Base-by-base conservation (phyloP, 2,113 vertebrate genomes). In the Epinephelus cyanopodus region DNA sequence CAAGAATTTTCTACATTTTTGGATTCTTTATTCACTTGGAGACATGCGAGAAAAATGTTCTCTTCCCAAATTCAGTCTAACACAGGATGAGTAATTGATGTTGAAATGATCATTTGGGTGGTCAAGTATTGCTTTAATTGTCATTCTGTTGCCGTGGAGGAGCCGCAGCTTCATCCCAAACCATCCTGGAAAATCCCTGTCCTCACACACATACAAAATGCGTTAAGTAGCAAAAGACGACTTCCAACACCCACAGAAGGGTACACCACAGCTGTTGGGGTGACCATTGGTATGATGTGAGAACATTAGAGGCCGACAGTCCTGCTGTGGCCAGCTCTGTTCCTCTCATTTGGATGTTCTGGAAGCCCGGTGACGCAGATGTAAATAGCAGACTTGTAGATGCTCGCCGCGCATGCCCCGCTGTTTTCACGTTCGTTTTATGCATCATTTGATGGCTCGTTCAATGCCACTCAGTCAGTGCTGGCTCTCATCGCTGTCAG, bases 261-360 rank as follows among this genome's bases (percentile, higher is more conserved):
- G 64, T 65, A 62, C 64, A 81, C 87, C 77, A 4, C 88, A 84
- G 73, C 77, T 56, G 79, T 80, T 72, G 1, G 66, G 67, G 62
- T 75, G 86, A 87, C 80, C 82, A 33, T 79, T 14, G 53, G 75
- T 71, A 87, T 82, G 80, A 91, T 85, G 90, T 91, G 92, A 92
- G 86, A 90, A 89, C 89, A 85, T 90, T 69, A 62, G 71, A 79
- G 86, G 67, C 82, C 70, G 77, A 84, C 87, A 62, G 50, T 74
- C 81, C 84, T 56, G 81, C 86, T 90, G 90, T 61, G 90, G 82
- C 73, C 8, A 42, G 21, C 78, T 90, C 89, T 90, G 87, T 52
- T 93, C 83, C 58, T 52, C 88, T 90, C 87, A 62, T 92, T 70
- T 89, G 82, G 82, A 76, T 6, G 61, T 73, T 87, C 71, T 74